Evolutionary conservation across 2,113 vertebrate species (phyloP), one percentile per base, ranked within the genome.

Genomic region (Otocyon megalotis): DNA sequence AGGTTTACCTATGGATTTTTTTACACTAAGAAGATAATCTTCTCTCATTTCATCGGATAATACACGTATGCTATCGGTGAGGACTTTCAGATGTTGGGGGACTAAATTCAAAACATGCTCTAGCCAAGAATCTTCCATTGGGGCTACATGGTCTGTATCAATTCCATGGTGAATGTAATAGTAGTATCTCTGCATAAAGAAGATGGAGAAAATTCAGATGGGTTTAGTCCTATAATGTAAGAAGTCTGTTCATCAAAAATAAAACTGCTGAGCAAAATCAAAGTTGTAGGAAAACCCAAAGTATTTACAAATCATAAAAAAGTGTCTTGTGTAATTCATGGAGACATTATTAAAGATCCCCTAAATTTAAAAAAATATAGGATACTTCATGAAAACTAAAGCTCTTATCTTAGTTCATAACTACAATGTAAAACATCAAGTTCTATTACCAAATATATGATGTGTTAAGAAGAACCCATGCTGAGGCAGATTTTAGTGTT

Each of bases 31-130:
- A 72, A 99, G 97, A 98, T 99, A 99, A 95, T 99, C 99, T 50
- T 99, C 99, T 96, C 98, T 99, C 86, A 99, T 99, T 97, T 99
- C 99, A 84, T 99, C 98, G 0, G 98, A 99, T 60, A 99, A 98
- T 26, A 30, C 50, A 89, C 72, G 80, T 72, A 99, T 97, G 43
- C 97, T 98, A 63, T 98, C 79, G 1, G 87, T 98, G 77, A 98
- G 87, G 37, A 87, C 98, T 98, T 98, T 99, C 83, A 99, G 98
- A 83, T 98, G 98, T 20, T 95, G 50, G 9, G 99, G 99, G 11
- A 99, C 98, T 97, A 99, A 97, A 30, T 63, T 30, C 93, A 99
- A 93, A 43, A 99, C 98, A 5, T 99, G 98, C 56, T 99, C 94
- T 56, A 99, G 97, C 99, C 99, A 99, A 0, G 98, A 99, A 26